Evolutionary conservation across 1,140 invertebrate species (phyloP), one percentile per base, ranked within the genome.

Genomic region (Homarus americanus): DNA sequence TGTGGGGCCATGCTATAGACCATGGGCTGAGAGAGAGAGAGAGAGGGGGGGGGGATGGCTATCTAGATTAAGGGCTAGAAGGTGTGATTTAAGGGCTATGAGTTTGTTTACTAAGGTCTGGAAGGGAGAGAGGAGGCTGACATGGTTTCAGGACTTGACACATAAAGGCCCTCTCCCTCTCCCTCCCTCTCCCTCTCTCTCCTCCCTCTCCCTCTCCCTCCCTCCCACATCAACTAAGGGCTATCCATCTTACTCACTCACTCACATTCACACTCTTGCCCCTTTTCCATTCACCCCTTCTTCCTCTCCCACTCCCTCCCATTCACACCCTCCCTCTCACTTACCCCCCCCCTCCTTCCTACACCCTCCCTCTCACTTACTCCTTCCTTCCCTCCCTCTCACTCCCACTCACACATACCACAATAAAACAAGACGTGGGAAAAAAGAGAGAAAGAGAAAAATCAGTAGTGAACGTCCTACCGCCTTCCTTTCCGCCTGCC

Each of bases 251-350:
- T n/a, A n/a, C n/a, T n/a, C n/a, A n/a, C n/a, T n/a, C n/a, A n/a
- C n/a, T n/a, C n/a, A n/a, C n/a, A n/a, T n/a, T 76, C 73, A 20
- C 24, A 9, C 66, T 24, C 66, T 72, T 24, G 10, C 66, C 9
- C 66, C 66, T 0, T 36, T 28, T n/a, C 24, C 38, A 4, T 76
- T 24, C 66, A n/a, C n/a, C 36, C 38, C 34, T 76, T 12, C n/a
- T 40, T 40, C 73, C 36, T 76, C 73, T 40, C 3, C 73, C 73
- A 9, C 73, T 40, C 40, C 73, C 73, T 36, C 73, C 73, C 38
- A 17, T 32, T n/a, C n/a, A n/a, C n/a, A n/a, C 7, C 38, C 73
- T 40, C 24, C 66, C 66, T 24, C 66, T 72, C 66, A 9, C 66
- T 17, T 24, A 9, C 1, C 20, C 69, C 15, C 24, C 38, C 34